Evolutionary conservation across 2,797 vertebrate genomes (phyloP).

Genomic region (Melanogrammus aeglefinus): DNA sequence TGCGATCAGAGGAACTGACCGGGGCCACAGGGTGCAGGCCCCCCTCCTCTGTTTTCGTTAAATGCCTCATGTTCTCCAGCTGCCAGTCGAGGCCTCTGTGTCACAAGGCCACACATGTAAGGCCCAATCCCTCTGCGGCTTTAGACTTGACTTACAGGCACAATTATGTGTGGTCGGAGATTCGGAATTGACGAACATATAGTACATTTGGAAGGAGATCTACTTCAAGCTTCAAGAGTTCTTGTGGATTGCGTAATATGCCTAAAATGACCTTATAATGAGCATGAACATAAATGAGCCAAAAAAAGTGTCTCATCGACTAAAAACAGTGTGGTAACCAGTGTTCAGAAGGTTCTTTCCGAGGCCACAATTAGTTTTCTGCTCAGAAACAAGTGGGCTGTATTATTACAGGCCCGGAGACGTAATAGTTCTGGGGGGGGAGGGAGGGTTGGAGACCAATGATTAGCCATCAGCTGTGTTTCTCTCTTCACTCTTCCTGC

Average conservation of each 20-base stretch:
- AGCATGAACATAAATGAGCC: background rate
- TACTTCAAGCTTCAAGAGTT: background rate
- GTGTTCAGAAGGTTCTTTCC: conserved; percentile 6
- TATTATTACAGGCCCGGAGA: conserved; percentile 51
- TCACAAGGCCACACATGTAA: background rate
- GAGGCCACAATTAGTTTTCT: conserved; percentile 54
- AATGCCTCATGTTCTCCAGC: conserved; percentile 19
- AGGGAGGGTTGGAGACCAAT: conserved; percentile 46
- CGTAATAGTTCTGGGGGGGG: conserved; percentile 34
- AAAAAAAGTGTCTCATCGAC: background rate
- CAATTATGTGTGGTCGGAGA: background rate
- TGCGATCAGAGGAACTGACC: background rate
- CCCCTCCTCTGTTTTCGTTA: background rate
- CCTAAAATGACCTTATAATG: background rate
- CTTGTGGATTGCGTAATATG: background rate
- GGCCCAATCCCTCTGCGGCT: background rate
- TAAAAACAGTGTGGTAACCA: background rate
- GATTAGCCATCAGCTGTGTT: conserved; percentile 66
- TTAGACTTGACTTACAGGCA: background rate
- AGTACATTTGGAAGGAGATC: background rate
- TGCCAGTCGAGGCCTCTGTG: conserved; percentile 15
- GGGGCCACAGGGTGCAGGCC: background rate
- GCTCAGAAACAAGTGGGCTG: conserved; percentile 44
- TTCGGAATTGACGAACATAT: background rate
- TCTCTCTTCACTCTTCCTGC: conserved; percentile 62